Base-by-base conservation (phyloP, 2,113 vertebrate species). In the Ancistrus triradiatus region DNA sequence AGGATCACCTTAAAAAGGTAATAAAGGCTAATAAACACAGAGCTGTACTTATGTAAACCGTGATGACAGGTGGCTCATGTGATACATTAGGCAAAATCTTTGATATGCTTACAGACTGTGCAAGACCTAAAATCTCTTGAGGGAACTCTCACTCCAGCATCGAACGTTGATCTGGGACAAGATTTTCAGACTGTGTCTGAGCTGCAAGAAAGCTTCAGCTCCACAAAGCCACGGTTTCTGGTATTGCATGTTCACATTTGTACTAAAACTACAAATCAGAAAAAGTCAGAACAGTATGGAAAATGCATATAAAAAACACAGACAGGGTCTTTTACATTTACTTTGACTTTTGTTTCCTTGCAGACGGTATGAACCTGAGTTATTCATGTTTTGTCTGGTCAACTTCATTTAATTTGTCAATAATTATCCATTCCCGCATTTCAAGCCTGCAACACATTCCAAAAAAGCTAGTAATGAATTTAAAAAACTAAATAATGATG, bases 1-100 rank as follows among this genome's bases (percentile, higher is more conserved):
- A 91, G 77, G 92, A 94, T 22, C 88, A 89, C 44, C 76, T 94
- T 0, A 85, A 80, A 77, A 87, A 73, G 28, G 92, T 93, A 81
- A 81, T 78, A 49, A 3, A n/a, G 17, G 40, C 17, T 14, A 18
- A 17, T 13, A n/a, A 22, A n/a, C 63, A 49, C 31, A 28, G 48
- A 18, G 38, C 11, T 21, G 47, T 4, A 7, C 22, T 28, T 1
- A 11, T 7, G 17, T 6, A 40, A 44, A 47, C 28, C 1, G n/a
- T 24, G 27, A 17, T 14, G 42, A 22, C 14, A n/a, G 18, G 7
- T 27, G 17, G 17, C n/a, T 37, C 48, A 42, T 50, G 21, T 46
- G 21, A 10, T 15, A 22, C 7, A 14, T 31, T 35, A 14, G 15
- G 8, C 40, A 3, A 48, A 9, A n/a, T 8, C 6, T 40, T 37